Evolutionary conservation across 2,113 vertebrate species (phyloP).

Genomic region (Suncus etruscus): DNA sequence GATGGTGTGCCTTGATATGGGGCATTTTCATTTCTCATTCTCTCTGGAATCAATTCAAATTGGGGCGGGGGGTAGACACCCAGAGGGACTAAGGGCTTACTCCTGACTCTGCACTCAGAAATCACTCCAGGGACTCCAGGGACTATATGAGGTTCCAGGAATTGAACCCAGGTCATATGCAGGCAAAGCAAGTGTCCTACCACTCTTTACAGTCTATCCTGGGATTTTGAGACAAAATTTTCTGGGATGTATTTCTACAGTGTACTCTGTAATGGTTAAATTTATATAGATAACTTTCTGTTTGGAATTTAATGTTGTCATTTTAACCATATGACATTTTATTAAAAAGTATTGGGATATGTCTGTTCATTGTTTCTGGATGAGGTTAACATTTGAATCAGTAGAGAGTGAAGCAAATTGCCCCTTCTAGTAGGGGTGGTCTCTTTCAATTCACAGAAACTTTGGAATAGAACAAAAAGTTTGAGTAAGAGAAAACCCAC

Average conservation of each 20-base stretch:
- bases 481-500: background rate
- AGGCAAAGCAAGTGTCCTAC: too few relatives aligned
- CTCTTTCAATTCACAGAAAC: background rate
- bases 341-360: constrained; percentile 8
- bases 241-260: too few relatives aligned
- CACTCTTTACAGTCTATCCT: too few relatives aligned
- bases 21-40: constrained; percentile 30
- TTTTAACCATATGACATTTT: too few relatives aligned
- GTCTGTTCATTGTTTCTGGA: background rate
- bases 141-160: too few relatives aligned
- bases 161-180: too few relatives aligned
- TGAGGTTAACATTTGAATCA: background rate
- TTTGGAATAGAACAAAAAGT: background rate
- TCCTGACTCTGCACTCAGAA: too few relatives aligned
- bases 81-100: too few relatives aligned
- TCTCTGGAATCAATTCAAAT: background rate
- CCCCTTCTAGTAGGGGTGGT: background rate
- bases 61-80: too few relatives aligned
- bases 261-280: background rate
- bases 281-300: background rate
- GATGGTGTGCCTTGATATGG: background rate
- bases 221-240: too few relatives aligned
- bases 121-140: too few relatives aligned
- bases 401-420: background rate
- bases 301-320: background rate